Evolutionary conservation across 1,140 invertebrate species (phyloP).

Genomic region (Dinothrombium tinctorium): DNA sequence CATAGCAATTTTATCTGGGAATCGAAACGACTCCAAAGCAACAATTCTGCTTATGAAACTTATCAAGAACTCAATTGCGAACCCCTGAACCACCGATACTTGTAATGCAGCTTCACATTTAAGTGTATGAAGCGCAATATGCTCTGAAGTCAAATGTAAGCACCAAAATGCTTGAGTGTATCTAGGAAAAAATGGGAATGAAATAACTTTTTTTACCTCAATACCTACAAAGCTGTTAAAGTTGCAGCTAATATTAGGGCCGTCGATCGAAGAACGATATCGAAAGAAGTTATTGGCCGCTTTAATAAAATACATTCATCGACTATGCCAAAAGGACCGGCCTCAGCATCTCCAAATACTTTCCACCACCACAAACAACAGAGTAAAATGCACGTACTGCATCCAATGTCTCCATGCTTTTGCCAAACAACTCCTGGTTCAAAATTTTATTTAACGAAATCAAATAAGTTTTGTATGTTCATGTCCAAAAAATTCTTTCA

Average conservation of each 20-base stretch:
- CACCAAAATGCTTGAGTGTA: constrained; percentile 15
- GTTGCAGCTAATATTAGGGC: constrained; percentile 13
- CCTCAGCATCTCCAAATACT: constrained; percentile 15
- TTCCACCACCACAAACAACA: constrained; percentile 14
- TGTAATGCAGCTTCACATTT: constrained; percentile 13
- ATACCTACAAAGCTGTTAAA: constrained; percentile 10
- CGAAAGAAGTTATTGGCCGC: constrained; percentile 4
- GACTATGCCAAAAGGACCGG: constrained; percentile 14
- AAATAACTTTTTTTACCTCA: neutral
- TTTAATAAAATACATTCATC: constrained; percentile 14
- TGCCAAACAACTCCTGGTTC: constrained; percentile 15
- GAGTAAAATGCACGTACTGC: constrained; percentile 9
- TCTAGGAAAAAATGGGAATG: constrained; percentile 3
- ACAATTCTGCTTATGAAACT: constrained; percentile 15
- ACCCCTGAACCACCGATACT: constrained; percentile 9
- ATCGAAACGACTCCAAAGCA: constrained; percentile 12
- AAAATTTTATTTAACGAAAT: constrained; percentile 4
- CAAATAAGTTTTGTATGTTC: neutral
- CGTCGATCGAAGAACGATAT: constrained; percentile 8
- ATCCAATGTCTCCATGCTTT: constrained; percentile 14
- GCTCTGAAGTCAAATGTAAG: constrained; percentile 14
- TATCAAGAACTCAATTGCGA: constrained; percentile 14
- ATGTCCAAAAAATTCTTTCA: neutral
- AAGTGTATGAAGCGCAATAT: constrained; percentile 9
- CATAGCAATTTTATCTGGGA: constrained; percentile 2